Conservation (phyloP, 1,140 invertebrate species). For the Popillia japonica region DNA sequence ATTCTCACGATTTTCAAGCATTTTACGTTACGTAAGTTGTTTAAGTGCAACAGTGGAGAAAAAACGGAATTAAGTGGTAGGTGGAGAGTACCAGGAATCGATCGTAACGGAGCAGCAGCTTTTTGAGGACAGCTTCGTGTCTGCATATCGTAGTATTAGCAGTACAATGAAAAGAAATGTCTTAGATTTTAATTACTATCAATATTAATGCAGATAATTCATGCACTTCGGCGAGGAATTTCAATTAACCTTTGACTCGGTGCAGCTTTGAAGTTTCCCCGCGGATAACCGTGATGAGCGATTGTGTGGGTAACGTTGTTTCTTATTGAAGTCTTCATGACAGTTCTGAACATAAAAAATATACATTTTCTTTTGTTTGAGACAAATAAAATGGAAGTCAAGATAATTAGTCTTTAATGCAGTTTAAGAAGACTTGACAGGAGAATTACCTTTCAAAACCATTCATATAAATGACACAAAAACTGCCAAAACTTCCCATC, state of each 20-base stretch:
- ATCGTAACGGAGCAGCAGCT: neutral
- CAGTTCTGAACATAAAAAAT: neutral
- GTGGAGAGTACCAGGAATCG: neutral
- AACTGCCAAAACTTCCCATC: too few species aligned
- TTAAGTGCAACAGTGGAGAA: neutral
- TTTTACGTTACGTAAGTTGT: neutral
- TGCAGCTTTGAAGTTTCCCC: neutral
- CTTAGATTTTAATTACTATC: constrained; percentile 14
- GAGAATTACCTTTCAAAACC: too few species aligned
- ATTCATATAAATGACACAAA: too few species aligned
- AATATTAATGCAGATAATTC: neutral
- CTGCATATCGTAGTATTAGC: neutral
- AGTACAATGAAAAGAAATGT: neutral
- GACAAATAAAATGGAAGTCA: neutral
- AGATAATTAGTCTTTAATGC: neutral
- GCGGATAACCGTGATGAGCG: neutral
- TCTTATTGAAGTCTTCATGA: too few species aligned
- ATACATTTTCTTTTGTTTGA: neutral
- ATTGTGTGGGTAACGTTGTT: neutral
- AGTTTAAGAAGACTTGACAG: neutral
- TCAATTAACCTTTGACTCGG: neutral
- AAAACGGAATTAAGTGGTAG: constrained; percentile 3
- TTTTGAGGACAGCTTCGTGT: neutral
- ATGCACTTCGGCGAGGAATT: neutral
- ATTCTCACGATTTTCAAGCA: neutral